Evolutionary conservation across 2,113 vertebrate genomes (phyloP).

Genomic region (Polyodon spathula): DNA sequence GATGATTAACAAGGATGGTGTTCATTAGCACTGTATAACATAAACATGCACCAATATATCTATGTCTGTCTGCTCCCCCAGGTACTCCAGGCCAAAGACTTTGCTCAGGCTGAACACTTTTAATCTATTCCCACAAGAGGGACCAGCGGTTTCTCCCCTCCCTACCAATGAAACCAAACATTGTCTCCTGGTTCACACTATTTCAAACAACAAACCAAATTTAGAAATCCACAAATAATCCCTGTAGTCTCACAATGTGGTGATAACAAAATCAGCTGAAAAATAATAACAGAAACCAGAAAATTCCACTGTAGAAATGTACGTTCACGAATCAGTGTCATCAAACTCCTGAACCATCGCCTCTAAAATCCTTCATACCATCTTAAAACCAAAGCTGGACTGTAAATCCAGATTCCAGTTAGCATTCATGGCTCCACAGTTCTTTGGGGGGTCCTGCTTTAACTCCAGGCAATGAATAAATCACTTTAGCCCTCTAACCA

Average conservation of each 20-base stretch:
- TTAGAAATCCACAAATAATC: slow-evolving; percentile 33
- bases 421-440: no score
- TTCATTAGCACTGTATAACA: slow-evolving; percentile 11
- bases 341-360: no score
- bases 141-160: slow-evolving; percentile 29
- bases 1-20: slow-evolving; percentile 33
- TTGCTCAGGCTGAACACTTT: slow-evolving; percentile 30
- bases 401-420: no score
- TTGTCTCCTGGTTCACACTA: slow-evolving; percentile 42
- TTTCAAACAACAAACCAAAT: slow-evolving; percentile 44
- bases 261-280: slow-evolving; percentile 43
- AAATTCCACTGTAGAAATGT: no score
- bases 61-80: slow-evolving; percentile 40
- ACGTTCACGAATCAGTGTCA: no score
- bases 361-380: no score
- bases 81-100: slow-evolving; percentile 11
- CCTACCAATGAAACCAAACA: slow-evolving; percentile 39
- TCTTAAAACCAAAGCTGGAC: no score
- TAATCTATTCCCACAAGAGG: slow-evolving; percentile 31
- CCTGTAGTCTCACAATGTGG: slow-evolving; percentile 22
- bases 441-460: no score
- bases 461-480: no score
- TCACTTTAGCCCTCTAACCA: slow-evolving; percentile 45
- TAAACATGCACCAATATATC: slow-evolving; percentile 31
- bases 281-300: slow-evolving; percentile 36